Evolutionary conservation across 2,888 invertebrate genomes (phyloP).

Genomic region (Trachelus tabidus): DNA sequence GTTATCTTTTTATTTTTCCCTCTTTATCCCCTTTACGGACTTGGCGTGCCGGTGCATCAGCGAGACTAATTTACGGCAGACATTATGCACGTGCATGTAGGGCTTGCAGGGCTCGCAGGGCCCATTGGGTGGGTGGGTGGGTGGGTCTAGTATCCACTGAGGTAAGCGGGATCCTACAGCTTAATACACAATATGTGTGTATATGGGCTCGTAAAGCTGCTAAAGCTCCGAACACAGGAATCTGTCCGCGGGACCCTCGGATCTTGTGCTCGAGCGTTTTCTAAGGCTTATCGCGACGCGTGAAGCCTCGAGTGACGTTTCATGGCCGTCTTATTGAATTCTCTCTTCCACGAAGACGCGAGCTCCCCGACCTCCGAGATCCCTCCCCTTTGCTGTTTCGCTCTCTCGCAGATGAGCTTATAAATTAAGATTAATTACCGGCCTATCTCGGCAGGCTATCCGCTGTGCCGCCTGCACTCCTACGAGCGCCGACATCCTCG

Average conservation of each 20-base stretch:
- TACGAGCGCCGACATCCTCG: too few relatives aligned
- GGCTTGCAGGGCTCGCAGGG: too few relatives aligned
- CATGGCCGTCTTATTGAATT: constrained; percentile 16
- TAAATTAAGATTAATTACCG: constrained; percentile 37
- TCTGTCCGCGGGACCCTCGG: neutral
- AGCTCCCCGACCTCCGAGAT: neutral
- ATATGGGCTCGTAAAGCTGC: neutral
- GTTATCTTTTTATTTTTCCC: too few relatives aligned
- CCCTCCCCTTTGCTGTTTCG: neutral
- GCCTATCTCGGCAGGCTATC: constrained; percentile 22
- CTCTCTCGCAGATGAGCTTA: constrained; percentile 20
- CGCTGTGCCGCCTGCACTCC: neutral
- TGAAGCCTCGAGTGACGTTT: neutral
- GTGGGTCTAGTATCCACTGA: too few relatives aligned
- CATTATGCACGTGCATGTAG: too few relatives aligned
- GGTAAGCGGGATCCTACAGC: too few relatives aligned
- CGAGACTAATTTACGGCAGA: too few relatives aligned
- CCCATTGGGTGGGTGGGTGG: too few relatives aligned
- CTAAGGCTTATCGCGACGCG: neutral
- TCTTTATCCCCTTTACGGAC: too few relatives aligned
- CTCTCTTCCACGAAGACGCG: constrained; percentile 15
- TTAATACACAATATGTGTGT: neutral
- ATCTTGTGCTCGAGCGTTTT: neutral
- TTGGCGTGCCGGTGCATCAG: too few relatives aligned
- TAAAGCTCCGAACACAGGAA: neutral